Conservation (phyloP, 2,113 vertebrate genomes). For the Oceanodroma tethys region DNA sequence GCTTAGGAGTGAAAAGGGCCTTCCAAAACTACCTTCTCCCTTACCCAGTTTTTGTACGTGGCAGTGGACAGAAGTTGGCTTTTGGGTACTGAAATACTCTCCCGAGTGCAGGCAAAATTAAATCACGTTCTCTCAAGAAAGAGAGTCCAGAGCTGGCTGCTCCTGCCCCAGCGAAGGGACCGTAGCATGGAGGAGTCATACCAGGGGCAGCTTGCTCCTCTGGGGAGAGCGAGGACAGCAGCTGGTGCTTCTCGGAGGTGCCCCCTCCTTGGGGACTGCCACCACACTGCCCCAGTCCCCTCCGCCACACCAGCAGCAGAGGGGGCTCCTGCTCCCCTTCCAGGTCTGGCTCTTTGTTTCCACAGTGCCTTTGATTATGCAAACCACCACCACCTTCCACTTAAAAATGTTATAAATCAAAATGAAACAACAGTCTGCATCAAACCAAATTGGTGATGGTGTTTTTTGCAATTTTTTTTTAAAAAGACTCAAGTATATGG, state of each 20-base stretch:
- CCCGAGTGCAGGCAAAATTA: not conserved
- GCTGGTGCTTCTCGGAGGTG: not conserved
- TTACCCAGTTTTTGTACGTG: not conserved
- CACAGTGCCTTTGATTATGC: not conserved
- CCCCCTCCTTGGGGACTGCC: not conserved
- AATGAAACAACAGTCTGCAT: not conserved
- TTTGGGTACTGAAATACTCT: not conserved
- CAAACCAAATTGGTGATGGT: not conserved
- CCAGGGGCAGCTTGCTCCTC: not conserved
- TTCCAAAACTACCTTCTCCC: not conserved
- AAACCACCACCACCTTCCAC: not conserved
- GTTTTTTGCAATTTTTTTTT: not conserved
- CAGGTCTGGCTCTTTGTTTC: not conserved
- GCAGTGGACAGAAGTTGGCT: not conserved
- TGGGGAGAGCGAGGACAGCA: not conserved
- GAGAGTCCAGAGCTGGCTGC: not conserved
- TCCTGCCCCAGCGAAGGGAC: not conserved
- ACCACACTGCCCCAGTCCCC: not conserved
- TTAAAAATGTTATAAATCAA: not conserved
- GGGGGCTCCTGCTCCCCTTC: not conserved
- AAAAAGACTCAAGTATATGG: not conserved
- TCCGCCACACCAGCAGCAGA: not conserved
- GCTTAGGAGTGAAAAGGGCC: not conserved
- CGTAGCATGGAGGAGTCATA: not conserved
- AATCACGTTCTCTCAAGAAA: not conserved